Percentiles rank a stretch among this genome's conserved stretches.
phyloP scores from a whole-genome alignment of 2,113 vertebrate species.

The Cariama cristata region DNA sequence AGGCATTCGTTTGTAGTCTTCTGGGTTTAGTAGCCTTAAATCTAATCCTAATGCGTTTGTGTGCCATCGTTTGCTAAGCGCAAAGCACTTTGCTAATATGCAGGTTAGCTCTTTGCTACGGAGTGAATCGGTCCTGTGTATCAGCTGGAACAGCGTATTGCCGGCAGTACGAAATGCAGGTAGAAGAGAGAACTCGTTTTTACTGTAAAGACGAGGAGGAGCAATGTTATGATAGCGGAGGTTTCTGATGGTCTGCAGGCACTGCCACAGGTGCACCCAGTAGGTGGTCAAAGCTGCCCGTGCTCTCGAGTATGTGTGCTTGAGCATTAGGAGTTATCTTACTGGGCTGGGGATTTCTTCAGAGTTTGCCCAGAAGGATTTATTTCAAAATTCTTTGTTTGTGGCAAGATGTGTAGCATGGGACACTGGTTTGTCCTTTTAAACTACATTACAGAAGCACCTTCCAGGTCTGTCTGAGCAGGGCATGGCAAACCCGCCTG shows the following conservation, averaged over 20 bases:
- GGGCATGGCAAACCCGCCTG: accelerated
- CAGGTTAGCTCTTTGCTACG: background rate
- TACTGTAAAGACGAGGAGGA: background rate
- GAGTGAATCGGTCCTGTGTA: background rate
- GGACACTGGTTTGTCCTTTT: background rate
- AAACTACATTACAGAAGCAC: accelerated
- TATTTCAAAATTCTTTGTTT: background rate
- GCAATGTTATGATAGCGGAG: accelerated
- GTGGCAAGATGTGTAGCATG: background rate
- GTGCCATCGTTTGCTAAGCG: accelerated
- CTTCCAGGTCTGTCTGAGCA: background rate
- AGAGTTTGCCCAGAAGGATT: background rate
- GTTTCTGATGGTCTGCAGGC: background rate
- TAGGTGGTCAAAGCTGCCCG: accelerated
- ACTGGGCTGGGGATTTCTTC: too few relatives aligned
- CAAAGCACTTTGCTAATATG: background rate
- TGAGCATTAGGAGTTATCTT: background rate
- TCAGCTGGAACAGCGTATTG: background rate
- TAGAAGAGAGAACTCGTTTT: background rate
- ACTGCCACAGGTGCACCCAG: background rate
- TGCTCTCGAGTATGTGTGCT: accelerated
- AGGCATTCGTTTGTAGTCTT: background rate
- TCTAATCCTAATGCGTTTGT: accelerated
- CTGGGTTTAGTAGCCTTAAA: background rate
- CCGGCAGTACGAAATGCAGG: accelerated